A percentile compares a stretch with the other conserved stretches of the same genome.
Conservation (phyloP, 1,140 invertebrate species). For the Drosophila hydei region DNA sequence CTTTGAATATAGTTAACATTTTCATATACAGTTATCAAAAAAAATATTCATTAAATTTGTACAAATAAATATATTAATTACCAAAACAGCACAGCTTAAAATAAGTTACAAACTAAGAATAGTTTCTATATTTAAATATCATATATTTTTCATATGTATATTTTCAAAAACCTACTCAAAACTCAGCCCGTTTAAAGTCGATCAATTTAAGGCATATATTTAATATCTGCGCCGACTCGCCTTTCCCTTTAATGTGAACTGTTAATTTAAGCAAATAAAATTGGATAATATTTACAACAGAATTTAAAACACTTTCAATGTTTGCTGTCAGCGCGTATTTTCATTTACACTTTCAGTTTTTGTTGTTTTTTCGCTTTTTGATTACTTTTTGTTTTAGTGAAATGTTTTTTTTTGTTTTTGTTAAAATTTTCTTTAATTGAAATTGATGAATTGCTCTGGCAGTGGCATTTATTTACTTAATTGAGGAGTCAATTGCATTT, state of each 20-base stretch:
- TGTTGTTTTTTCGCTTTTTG: background rate
- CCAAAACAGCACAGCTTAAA: too few relatives aligned
- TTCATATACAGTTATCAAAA: too few relatives aligned
- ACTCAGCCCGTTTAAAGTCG: too few relatives aligned
- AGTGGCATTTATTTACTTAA: constrained; percentile 68
- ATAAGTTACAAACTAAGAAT: too few relatives aligned
- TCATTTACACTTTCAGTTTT: constrained; percentile 46
- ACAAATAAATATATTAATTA: too few relatives aligned
- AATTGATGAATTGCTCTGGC: constrained; percentile 67
- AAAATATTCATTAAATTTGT: too few relatives aligned
- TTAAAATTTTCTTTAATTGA: constrained; percentile 50
- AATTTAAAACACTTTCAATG: constrained; percentile 65
- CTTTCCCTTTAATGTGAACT: constrained; percentile 18
- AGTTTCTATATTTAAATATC: too few relatives aligned
- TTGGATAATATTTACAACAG: constrained; percentile 17
- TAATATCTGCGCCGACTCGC: background rate
- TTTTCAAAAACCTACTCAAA: too few relatives aligned
- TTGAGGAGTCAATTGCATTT: constrained; percentile 64
- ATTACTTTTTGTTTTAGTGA: constrained; percentile 5
- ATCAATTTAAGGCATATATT: too few relatives aligned
- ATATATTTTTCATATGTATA: too few relatives aligned
- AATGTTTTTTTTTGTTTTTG: constrained; percentile 22
- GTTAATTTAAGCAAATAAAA: constrained; percentile 29
- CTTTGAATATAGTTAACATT: too few relatives aligned
- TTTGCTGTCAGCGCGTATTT: constrained; percentile 53